phyloP scores from a whole-genome alignment of 2,113 vertebrate genomes.

The Oryzias javanicus region DNA sequence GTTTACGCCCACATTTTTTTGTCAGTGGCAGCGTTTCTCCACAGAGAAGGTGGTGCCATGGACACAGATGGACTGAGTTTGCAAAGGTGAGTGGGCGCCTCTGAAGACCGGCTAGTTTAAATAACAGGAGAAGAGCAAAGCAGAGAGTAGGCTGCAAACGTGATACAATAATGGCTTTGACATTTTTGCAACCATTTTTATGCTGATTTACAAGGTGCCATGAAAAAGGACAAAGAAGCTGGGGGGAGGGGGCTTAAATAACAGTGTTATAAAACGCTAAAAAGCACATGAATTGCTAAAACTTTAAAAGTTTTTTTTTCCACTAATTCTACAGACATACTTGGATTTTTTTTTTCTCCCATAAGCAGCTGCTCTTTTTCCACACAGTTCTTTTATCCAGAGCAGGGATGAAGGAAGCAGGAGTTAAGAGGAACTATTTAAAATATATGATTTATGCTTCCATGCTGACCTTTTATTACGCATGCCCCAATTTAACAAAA shows the following conservation, averaged over 20 bases:
- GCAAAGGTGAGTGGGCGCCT: slow-evolving; percentile 38
- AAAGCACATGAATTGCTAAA: too few relatives aligned
- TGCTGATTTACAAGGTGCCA: slow-evolving; percentile 37
- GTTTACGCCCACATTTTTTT: too few relatives aligned
- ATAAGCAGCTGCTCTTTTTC: too few relatives aligned
- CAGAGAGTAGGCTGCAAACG: slow-evolving; percentile 32
- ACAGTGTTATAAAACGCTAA: too few relatives aligned
- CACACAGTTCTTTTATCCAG: too few relatives aligned
- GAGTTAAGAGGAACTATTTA: not conserved
- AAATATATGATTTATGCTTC: not conserved
- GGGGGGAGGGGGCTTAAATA: too few relatives aligned
- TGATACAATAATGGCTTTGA: slow-evolving; percentile 58
- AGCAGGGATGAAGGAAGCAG: not conserved
- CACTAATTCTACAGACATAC: too few relatives aligned
- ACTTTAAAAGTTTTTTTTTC: too few relatives aligned
- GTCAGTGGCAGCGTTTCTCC: not conserved
- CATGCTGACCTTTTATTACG: not conserved
- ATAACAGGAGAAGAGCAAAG: slow-evolving; percentile 34
- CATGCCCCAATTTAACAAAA: not conserved
- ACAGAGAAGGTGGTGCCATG: slow-evolving; percentile 21
- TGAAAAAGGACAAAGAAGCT: slow-evolving; percentile 28
- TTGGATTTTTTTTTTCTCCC: too few relatives aligned
- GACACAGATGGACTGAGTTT: slow-evolving; percentile 11
- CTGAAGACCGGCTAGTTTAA: slow-evolving; percentile 23
- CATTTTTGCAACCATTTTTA: slow-evolving; percentile 64